These are phyloP conservation scores for Palythoa grandiflora DNA, from an alignment of 92 coral and sea anemone species.

Conservation along the genomic window DNA sequence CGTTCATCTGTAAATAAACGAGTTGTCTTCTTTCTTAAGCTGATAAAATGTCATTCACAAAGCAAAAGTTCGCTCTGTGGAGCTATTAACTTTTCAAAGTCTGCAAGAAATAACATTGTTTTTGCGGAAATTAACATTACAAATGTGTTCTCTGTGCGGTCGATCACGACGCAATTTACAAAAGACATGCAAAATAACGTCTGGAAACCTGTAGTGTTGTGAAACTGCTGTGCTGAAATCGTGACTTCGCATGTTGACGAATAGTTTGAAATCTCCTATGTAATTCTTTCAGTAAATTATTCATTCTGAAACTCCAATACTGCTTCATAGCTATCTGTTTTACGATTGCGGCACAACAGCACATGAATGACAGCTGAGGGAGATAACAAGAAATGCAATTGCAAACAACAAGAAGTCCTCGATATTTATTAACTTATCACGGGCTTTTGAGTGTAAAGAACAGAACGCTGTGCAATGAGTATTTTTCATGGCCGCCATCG, in stretches of 20 bases:
- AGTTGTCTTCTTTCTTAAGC: slow-evolving; percentile 3
- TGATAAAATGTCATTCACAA: slow-evolving; percentile 11
- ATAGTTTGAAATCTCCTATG: neutral
- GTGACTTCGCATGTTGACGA: neutral
- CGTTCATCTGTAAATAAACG: slow-evolving; percentile 24
- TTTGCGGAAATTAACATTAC: neutral
- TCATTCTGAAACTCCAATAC: neutral
- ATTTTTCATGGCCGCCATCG: neutral
- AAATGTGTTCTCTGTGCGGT: neutral
- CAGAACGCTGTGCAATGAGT: slow-evolving; percentile 9
- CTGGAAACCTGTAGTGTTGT: neutral
- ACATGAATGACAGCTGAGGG: slow-evolving; percentile 41
- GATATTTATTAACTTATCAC: neutral
- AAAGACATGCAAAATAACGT: neutral
- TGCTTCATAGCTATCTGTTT: neutral
- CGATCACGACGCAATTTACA: neutral
- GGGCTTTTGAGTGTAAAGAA: neutral
- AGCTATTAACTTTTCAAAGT: neutral
- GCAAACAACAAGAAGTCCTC: slow-evolving; percentile 7
- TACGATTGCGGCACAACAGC: neutral
- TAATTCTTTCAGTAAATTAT: slow-evolving; percentile 3
- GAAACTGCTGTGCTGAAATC: neutral
- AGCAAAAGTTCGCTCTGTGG: neutral
- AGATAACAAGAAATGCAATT: slow-evolving; percentile 39
- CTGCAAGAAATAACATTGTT: neutral